Base-by-base conservation (phyloP, 2,113 vertebrate genomes). In the Tricholaema leucomelas region DNA sequence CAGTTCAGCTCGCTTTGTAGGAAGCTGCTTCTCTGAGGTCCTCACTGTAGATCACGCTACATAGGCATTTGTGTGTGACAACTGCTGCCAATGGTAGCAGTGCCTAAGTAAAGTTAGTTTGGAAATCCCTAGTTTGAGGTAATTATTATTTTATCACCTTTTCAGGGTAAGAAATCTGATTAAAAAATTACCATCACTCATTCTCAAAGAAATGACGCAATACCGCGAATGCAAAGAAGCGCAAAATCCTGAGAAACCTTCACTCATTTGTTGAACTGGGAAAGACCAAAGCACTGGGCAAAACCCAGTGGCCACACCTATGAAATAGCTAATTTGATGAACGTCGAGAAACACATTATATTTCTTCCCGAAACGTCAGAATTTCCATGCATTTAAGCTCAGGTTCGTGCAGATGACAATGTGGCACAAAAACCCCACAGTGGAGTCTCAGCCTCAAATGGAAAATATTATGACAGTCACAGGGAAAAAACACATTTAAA, bases 401-500 rank as follows among this genome's bases (percentile, higher is more conserved):
- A 79, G 74, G 86, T 90, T 95, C n/a, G 2, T 87, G 74, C 44
- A 93, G 88, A 88, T 75, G 82, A 96, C 88, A 88, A 54, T n/a
- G 66, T 59, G 90, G 90, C 90, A 93, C 83, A 90, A 77, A 95
- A 96, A 96, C 95, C 94, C 94, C 95, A 93, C 92, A 3, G 93
- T 72, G 81, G 91, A 95, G 94, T 88, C 92, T 81, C 92, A 95
- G 82, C 60, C 84, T 95, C 94, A 84, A 93, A 73, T 94, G 92
- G 90, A 95, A 96, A 95, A 94, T 93, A 92, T 87, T 94, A 82
- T 81, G 84, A 95, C 88, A 92, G 90, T 89, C 88, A 91, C 90
- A 90, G 64, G 24, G 92, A 88, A 96, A 40, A 96, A 93, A 89
- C 80, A 92, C 74, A 85, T 91, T 96, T 89, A 79, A 82, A 87